Evolutionary conservation across 2,113 vertebrate genomes (phyloP), one percentile per base, ranked within the genome.

Genomic region (Oncorhynchus nerka): DNA sequence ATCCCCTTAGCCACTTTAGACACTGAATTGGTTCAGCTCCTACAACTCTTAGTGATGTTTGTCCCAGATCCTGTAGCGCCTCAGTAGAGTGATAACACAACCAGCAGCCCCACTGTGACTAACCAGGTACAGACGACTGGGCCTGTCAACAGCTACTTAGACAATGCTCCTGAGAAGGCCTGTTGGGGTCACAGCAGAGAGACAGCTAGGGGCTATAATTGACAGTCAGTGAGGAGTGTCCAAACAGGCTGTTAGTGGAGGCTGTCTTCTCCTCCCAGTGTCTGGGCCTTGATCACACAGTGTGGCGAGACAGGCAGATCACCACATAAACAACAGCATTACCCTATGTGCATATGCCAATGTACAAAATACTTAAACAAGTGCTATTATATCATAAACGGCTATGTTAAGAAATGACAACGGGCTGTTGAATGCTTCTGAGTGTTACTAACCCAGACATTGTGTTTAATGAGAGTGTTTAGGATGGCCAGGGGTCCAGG

Each of bases 171-270:
- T 32, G 51, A 55, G 51, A 19, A 13, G 51, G 16, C 4, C 51
- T 55, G 51, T 55, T 19, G 51, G 71, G 85, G 83, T 85, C 83
- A 85, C 80, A 28, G 39, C 51, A 16, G 71, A 87, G 78, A 86
- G 24, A 7, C 82, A 75, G 39, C 39, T 45, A 45, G 57, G 79
- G 51, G 68, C 77, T 81, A 66, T 87, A 88, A 89, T 85, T 91
- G 85, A 84, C 83, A 88, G 87, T 88, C 87, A 81, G 79, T 66
- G 78, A 89, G 79, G 78, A 85, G 83, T 87, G 82, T 87, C 83
- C 78, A 80, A 89, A 85, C 78, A 79, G 79, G 79, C 48, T 72
- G 69, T 82, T 84, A 81, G 83, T 84, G 82, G 83, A 28, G 78
- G 72, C 68, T 70, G 15, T 55, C 51, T 4, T 55, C 51, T 55